These are phyloP conservation scores for Terrapene triunguis DNA, from an alignment of 2,113 vertebrate genomes.

Conservation along the genomic window DNA sequence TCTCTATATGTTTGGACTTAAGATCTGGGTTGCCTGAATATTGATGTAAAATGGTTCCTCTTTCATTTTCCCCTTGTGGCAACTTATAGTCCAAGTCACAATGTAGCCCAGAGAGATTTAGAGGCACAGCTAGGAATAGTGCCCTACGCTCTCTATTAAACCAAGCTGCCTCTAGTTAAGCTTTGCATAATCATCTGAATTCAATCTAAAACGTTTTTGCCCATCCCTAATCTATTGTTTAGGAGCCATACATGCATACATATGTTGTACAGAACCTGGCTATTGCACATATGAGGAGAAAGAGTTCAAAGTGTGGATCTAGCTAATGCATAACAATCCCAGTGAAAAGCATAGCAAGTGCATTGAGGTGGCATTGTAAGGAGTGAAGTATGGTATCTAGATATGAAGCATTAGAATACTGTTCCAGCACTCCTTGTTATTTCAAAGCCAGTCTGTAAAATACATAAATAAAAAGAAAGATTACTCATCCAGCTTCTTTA, in stretches of 20 bases:
- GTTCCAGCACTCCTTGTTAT: background rate
- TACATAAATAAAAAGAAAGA: background rate
- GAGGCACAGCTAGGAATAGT: background rate
- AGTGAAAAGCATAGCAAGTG: background rate
- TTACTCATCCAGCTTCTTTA: conserved; percentile 5
- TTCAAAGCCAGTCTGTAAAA: background rate
- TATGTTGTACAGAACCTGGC: background rate
- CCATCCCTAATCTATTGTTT: background rate
- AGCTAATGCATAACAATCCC: background rate
- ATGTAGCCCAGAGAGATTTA: background rate
- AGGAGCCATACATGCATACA: background rate
- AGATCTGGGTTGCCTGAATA: background rate
- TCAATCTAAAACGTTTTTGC: conserved; percentile 5
- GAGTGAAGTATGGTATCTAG: background rate
- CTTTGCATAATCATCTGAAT: background rate
- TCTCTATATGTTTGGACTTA: background rate
- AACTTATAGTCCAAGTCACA: background rate
- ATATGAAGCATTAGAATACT: background rate
- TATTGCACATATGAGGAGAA: background rate
- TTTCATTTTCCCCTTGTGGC: background rate
- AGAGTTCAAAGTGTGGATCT: background rate
- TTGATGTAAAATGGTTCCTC: background rate
- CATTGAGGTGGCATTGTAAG: background rate
- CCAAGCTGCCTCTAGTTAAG: background rate
- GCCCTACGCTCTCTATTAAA: conserved; percentile 9